phyloP scores from a whole-genome alignment of 2,113 vertebrate genomes.

The Chaetops frenatus region DNA sequence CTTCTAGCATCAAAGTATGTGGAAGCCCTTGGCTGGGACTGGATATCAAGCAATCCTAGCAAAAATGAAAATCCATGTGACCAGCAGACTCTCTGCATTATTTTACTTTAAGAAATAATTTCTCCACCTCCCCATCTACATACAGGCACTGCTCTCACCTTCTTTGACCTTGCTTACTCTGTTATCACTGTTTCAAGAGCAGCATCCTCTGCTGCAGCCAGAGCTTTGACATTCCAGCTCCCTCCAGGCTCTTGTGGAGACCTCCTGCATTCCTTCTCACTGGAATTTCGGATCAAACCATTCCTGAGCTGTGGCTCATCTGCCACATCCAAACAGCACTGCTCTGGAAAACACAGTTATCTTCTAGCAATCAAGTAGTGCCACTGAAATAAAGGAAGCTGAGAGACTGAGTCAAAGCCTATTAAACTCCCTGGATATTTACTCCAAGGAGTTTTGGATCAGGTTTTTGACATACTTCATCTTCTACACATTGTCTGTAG shows the following conservation, averaged over 20 bases:
- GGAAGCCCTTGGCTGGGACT: not conserved
- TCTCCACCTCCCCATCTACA: not conserved
- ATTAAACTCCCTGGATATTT: not conserved
- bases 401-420: not conserved
- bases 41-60: not conserved
- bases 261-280: not conserved
- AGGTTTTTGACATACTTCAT: not conserved
- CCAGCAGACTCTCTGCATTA: not conserved
- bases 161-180: not conserved
- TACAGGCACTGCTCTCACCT: not conserved
- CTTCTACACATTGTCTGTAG: not conserved
- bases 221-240: not conserved
- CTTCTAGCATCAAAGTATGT: not conserved
- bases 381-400: not conserved
- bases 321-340: not conserved
- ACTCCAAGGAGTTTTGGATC: not conserved
- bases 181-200: not conserved
- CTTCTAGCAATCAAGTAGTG: not conserved
- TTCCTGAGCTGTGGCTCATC: not conserved
- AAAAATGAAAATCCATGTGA: not conserved
- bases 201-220: not conserved
- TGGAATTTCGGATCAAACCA: not conserved
- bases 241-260: not conserved
- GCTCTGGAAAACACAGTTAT: not conserved
- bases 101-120: not conserved